Percentiles rank a stretch among this genome's conserved stretches.
These are phyloP conservation scores for Zingel zingel DNA, from an alignment of 2,113 vertebrate genomes.

Conservation along the genomic window DNA sequence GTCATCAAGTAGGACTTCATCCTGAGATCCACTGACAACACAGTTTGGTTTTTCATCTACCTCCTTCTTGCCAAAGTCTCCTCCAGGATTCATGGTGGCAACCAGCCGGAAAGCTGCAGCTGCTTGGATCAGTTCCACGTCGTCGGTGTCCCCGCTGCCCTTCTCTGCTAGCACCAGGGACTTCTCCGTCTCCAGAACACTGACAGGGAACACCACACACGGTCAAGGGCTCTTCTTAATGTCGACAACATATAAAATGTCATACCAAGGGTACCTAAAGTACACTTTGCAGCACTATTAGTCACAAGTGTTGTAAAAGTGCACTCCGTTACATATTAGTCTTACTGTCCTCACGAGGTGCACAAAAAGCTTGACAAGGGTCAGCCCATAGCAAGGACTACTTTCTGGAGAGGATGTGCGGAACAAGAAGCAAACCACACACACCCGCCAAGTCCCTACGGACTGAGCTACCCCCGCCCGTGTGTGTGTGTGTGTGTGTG, in stretches of 20 bases:
- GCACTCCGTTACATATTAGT: not conserved
- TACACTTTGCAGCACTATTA: not conserved
- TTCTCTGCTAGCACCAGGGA: conserved; percentile 95
- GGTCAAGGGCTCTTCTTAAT: not conserved
- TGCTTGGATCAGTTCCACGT: conserved; percentile 92
- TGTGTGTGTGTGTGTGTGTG: too few species aligned
- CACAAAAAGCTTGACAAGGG: not conserved
- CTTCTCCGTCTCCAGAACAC: conserved; percentile 90
- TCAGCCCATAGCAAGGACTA: too few species aligned
- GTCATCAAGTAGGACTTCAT: not conserved
- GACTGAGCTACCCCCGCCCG: too few species aligned
- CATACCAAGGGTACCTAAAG: not conserved
- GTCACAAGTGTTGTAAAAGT: too few species aligned
- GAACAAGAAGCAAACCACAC: too few species aligned
- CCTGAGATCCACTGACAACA: not conserved
- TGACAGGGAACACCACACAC: conserved; percentile 45
- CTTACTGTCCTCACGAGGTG: not conserved
- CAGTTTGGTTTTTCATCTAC: conserved; percentile 73
- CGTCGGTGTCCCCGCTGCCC: conserved; percentile 88
- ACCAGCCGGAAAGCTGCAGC: conserved; percentile 90
- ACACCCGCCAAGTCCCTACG: too few species aligned
- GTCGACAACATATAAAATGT: not conserved
- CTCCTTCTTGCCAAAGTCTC: conserved; percentile 99
- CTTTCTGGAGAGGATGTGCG: too few species aligned
- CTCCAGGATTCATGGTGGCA: conserved; percentile 98